Evolutionary conservation across 1,140 invertebrate genomes (phyloP).

Genomic region (Lepidurus apus): DNA sequence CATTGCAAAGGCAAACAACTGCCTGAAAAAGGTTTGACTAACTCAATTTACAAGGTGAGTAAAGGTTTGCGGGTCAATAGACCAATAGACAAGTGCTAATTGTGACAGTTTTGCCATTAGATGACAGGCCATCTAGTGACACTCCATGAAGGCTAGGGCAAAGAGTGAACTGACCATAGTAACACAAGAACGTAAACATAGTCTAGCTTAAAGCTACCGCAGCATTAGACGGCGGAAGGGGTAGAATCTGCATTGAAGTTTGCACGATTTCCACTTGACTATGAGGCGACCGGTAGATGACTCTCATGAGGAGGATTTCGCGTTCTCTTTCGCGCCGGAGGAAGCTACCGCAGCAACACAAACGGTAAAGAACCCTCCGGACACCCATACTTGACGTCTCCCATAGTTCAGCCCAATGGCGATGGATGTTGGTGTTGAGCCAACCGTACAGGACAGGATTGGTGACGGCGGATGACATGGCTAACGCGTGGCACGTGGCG

Average conservation of each 20-base stretch:
- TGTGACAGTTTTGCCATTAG: too few species aligned
- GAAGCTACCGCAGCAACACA: neutral
- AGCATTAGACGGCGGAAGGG: neutral
- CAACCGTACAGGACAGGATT: slow-evolving; percentile 55
- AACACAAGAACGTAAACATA: too few species aligned
- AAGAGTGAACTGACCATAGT: too few species aligned
- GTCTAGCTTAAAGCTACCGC: neutral
- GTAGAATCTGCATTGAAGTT: neutral
- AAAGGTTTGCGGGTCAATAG: too few species aligned
- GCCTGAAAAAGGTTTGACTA: too few species aligned
- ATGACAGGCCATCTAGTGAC: too few species aligned
- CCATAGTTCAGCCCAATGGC: neutral
- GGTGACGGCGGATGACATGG: slow-evolving; percentile 53
- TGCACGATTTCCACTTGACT: neutral
- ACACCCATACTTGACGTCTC: neutral
- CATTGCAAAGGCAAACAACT: neutral
- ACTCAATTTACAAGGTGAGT: too few species aligned
- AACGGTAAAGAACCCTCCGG: neutral
- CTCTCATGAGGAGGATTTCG: neutral
- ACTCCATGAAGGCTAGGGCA: too few species aligned
- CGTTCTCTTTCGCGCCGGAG: neutral
- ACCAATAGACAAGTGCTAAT: too few species aligned
- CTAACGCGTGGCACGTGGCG: slow-evolving; percentile 52
- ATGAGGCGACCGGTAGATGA: neutral
- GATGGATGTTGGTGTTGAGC: slow-evolving; percentile 48